Evolutionary conservation across 2,797 vertebrate species (phyloP), one percentile per base, ranked within the genome.

Genomic region (Chromobotia macracanthus): DNA sequence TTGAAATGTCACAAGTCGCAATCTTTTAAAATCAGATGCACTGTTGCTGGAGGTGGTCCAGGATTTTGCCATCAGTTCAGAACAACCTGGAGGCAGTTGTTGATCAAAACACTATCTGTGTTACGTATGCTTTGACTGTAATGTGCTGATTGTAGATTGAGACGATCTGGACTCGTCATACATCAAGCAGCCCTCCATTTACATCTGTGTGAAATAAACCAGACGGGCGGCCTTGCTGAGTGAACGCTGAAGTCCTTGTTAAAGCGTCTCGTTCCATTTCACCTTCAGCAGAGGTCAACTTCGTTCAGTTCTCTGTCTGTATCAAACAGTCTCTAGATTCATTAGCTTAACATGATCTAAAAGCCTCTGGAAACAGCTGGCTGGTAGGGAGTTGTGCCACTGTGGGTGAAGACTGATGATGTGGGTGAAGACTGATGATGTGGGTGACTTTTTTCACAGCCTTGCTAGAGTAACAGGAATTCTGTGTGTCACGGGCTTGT

Each of bases 301-400:
- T 90, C 89, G 87, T 80, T 82, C 66, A 82, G 90, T 89, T 89
- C 87, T 89, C 89, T 87, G 89, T 90, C 91, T 85, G 86, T 89
- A 92, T 92, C 87, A 90, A 93, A 92, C 93, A 89, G 91, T 92
- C 91, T 92, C 93, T 93, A 91, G 92, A 92, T 93, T 93, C 91
- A 93, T 94, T 94, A 91, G 89, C 90, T 90, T 90, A 90, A 89
- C 82, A 90, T 92, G 90, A 93, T 93, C 90, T 83, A 89, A 91
- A 92, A 89, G 90, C 88, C 89, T 92, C 88, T 85, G 88, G 89
- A 91, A 92, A 92, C 88, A 91, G 87, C 87, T 83, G 88, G 89
- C 90, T 91, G 88, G 88, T 85, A 88, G 91, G 89, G 90, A 92
- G 91, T 92, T 90, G 89, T 89, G 89, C 88, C 87, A 84, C 89